A percentile compares a stretch with the other conserved stretches of the same genome.
phyloP scores from a whole-genome alignment of 2,888 invertebrate genomes.

The Pollenia amentaria region DNA sequence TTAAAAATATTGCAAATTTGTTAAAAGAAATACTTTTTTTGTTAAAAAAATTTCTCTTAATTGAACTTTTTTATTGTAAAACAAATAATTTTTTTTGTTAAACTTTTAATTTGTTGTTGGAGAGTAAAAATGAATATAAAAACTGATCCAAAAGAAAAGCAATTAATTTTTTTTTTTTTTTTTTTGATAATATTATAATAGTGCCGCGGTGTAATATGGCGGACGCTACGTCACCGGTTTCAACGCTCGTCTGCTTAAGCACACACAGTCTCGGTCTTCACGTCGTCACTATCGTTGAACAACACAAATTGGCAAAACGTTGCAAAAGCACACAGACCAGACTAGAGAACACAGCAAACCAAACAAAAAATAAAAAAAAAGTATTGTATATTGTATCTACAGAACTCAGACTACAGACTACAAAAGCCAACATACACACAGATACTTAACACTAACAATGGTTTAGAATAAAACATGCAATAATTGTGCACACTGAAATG shows the following conservation, averaged over 20 bases:
- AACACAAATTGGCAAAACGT: constrained; percentile 78
- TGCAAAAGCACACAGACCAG: constrained; percentile 72
- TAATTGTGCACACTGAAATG: constrained; percentile 65
- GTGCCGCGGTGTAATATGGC: constrained; percentile 85
- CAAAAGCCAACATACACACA: constrained; percentile 61
- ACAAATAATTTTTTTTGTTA: constrained; percentile 34
- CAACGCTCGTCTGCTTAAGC: constrained; percentile 81
- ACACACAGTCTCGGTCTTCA: constrained; percentile 80
- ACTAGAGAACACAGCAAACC: constrained; percentile 52
- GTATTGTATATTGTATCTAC: constrained; percentile 59
- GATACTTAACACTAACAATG: constrained; percentile 47
- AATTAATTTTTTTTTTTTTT: constrained; percentile 45
- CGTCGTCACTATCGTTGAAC: constrained; percentile 83
- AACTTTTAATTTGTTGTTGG: constrained; percentile 22
- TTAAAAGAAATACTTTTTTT: constrained; percentile 66
- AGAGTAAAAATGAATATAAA: constrained; percentile 38
- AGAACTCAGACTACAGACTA: constrained; percentile 56
- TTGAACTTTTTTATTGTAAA: constrained; percentile 60
- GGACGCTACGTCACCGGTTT: constrained; percentile 85
- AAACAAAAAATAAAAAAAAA: constrained; percentile 44
- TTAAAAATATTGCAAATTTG: constrained; percentile 72
- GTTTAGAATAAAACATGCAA: constrained; percentile 52
- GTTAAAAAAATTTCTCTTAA: constrained; percentile 24
- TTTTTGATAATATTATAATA: constrained; percentile 71
- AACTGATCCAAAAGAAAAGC: constrained; percentile 59